Percentiles rank a stretch among this genome's conserved stretches.
Conservation (phyloP, 2,113 vertebrate species). For the Sigmodon hispidus region DNA sequence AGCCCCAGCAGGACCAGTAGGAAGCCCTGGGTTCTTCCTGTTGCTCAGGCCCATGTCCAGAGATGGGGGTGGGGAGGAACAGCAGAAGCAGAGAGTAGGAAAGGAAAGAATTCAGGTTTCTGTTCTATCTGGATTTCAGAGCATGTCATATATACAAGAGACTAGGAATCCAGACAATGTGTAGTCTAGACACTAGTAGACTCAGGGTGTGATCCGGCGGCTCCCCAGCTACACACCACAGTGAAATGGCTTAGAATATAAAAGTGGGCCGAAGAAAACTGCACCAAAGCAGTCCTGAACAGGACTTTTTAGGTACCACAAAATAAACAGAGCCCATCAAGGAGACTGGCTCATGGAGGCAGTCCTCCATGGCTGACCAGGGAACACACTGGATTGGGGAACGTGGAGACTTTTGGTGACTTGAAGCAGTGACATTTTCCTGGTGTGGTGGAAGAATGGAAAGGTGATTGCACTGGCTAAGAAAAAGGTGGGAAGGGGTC, state of each 20-base stretch:
- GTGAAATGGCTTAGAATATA: accelerated
- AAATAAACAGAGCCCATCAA: not conserved
- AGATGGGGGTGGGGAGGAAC: not conserved
- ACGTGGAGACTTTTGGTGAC: not conserved
- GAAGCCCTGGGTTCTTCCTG: not conserved
- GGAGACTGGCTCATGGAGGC: too few relatives aligned
- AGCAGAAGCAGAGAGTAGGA: too few relatives aligned
- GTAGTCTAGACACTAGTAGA: too few relatives aligned
- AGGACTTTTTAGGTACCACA: not conserved
- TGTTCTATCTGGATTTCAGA: too few relatives aligned
- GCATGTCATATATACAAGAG: not conserved
- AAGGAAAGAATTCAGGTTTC: not conserved
- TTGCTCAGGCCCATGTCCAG: not conserved
- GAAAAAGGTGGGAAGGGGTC: not conserved
- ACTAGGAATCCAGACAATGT: too few relatives aligned
- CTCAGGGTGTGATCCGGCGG: not conserved
- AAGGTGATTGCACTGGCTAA: too few relatives aligned
- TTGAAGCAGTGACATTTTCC: accelerated
- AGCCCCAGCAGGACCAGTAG: not conserved
- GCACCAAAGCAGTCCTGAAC: not conserved
- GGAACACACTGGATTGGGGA: too few relatives aligned
- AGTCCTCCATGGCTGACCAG: not conserved
- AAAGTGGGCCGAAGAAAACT: accelerated
- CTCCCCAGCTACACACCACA: not conserved
- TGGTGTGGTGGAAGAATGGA: not conserved